A percentile compares a stretch with the other conserved stretches of the same genome.
phyloP scores from a whole-genome alignment of 64 coral and sea anemone species.

The Astreopora myriophthalma region DNA sequence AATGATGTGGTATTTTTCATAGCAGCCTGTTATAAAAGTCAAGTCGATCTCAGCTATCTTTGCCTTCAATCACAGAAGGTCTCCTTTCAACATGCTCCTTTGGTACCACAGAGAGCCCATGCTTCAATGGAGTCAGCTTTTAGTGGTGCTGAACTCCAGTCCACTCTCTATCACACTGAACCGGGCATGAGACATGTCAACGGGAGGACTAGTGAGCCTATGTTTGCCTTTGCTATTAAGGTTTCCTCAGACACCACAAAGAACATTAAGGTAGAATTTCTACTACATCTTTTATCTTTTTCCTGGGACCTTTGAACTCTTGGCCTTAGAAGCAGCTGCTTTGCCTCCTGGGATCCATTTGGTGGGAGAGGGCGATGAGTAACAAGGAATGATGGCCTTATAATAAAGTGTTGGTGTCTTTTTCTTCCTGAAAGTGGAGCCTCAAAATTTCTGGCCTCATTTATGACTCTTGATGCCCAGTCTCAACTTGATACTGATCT shows the following conservation, averaged over 20 bases:
- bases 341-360: too few species aligned
- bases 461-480: too few species aligned
- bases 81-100: constrained; percentile 69
- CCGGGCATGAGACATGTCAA: constrained; percentile 52
- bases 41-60: constrained; percentile 82
- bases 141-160: constrained; percentile 85
- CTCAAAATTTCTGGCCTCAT: too few species aligned
- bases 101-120: constrained; percentile 62
- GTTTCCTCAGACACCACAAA: constrained; percentile 75
- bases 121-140: constrained; percentile 85
- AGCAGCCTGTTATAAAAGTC: constrained; percentile 87
- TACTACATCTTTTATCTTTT: not conserved
- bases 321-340: too few species aligned
- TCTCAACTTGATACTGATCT: too few species aligned
- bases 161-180: constrained; percentile 85
- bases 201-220: constrained; percentile 53
- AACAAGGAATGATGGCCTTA: too few species aligned
- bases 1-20: constrained; percentile 81
- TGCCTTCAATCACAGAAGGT: constrained; percentile 76
- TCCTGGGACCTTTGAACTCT: not conserved
- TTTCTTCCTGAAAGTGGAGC: too few species aligned
- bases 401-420: too few species aligned
- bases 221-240: constrained; percentile 92
- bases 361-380: too few species aligned
- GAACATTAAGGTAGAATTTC: constrained; percentile 79